Evolutionary conservation across 2,797 vertebrate genomes (phyloP).

Genomic region (Artibeus jamaicensis): DNA sequence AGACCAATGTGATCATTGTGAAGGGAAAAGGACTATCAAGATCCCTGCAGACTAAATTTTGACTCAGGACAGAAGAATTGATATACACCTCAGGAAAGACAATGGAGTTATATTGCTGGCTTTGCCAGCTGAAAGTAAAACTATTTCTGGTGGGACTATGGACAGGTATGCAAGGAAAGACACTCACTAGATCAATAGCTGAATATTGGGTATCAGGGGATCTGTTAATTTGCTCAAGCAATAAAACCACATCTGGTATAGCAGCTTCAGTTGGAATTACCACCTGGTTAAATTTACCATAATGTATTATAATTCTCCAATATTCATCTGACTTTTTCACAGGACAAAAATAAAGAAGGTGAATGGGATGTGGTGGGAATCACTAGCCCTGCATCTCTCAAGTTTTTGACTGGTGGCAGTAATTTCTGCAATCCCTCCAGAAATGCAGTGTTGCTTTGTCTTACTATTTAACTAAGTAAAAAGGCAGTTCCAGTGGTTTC

Average conservation of each 20-base stretch:
- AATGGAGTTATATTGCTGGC: background rate
- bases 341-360: background rate
- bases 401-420: background rate
- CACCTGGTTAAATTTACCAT: background rate
- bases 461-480: background rate
- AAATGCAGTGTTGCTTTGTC: background rate
- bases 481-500: background rate
- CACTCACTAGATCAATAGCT: background rate
- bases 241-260: background rate
- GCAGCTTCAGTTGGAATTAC: background rate
- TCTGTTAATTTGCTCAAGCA: background rate
- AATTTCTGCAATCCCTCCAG: background rate
- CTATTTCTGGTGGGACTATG: background rate
- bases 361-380: background rate
- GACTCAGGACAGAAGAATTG: background rate
- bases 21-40: background rate
- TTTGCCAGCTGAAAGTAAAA: background rate
- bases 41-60: background rate
- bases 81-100: background rate
- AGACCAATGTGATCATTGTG: background rate
- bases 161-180: background rate
- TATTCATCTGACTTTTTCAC: background rate
- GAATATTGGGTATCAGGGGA: background rate
- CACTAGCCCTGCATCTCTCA: background rate
- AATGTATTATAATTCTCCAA: background rate